phyloP scores from a whole-genome alignment of 2,797 vertebrate species.

The Ceryle rudis region DNA sequence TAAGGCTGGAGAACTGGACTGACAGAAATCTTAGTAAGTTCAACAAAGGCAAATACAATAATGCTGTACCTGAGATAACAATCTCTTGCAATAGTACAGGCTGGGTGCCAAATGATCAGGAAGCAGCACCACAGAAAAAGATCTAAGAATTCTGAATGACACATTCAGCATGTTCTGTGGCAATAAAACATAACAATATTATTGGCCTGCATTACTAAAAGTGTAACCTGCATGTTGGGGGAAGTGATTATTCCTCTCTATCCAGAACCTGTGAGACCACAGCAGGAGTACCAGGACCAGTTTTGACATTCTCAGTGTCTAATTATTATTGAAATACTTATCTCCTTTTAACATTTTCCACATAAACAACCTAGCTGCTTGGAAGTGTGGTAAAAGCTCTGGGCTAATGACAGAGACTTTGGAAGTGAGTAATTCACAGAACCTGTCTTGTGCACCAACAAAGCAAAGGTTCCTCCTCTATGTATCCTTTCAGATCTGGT shows the following conservation, averaged over 20 bases:
- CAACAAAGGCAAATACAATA: neutral
- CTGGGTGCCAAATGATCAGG: neutral
- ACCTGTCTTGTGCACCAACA: neutral
- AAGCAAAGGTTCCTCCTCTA: neutral
- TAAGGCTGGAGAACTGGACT: neutral
- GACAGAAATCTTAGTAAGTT: neutral
- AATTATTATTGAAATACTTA: neutral
- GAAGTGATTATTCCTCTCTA: neutral
- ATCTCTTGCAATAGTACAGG: neutral
- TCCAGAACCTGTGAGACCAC: neutral
- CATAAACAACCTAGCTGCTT: neutral
- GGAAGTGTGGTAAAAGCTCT: neutral
- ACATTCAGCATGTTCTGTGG: neutral
- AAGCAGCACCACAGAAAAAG: neutral
- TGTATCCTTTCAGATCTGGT: neutral
- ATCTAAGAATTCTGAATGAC: neutral
- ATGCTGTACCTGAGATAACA: neutral
- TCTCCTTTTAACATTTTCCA: neutral
- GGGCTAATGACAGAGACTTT: neutral
- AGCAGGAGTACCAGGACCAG: neutral
- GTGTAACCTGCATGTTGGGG: neutral
- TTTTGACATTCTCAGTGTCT: neutral
- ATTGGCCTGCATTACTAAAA: neutral
- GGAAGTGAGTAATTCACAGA: neutral
- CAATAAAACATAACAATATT: neutral